Conservation (phyloP, 2,797 vertebrate genomes). For the Luscinia megarhynchos region DNA sequence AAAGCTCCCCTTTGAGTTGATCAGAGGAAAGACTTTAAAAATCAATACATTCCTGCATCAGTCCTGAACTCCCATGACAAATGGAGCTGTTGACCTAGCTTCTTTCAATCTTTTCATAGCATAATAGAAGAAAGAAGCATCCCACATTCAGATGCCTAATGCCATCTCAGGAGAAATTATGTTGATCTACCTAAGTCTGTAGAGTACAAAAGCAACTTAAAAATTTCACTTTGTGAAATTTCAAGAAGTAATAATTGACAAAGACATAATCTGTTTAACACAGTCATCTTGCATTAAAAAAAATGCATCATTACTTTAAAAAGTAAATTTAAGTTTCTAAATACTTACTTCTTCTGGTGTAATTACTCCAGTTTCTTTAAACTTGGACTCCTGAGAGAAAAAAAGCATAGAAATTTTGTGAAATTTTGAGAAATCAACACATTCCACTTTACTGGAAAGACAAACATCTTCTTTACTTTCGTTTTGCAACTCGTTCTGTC, state of each 20-base stretch:
- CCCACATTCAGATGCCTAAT: not conserved
- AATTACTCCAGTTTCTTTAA: slow-evolving; percentile 98
- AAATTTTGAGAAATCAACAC: not conserved
- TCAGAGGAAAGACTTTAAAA: not conserved
- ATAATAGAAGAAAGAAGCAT: not conserved
- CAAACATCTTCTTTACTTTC: not conserved
- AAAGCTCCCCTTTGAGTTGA: not conserved
- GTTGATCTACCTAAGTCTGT: not conserved
- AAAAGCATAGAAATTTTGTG: slow-evolving; percentile 8
- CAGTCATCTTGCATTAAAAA: not conserved
- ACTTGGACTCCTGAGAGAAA: slow-evolving; percentile 92
- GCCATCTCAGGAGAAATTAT: not conserved
- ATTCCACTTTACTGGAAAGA: not conserved
- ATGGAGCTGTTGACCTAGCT: not conserved
- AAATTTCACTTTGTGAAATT: not conserved
- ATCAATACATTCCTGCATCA: not conserved
- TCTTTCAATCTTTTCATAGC: not conserved
- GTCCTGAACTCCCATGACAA: not conserved
- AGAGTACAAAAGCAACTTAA: not conserved
- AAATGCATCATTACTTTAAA: not conserved
- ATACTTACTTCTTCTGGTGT: slow-evolving; percentile 95
- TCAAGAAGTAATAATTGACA: not conserved
- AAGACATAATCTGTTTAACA: not conserved
- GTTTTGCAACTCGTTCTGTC: not conserved
- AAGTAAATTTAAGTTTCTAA: not conserved